Evolutionary conservation across 2,113 vertebrate genomes (phyloP).

Genomic region (Patagioenas fasciata): DNA sequence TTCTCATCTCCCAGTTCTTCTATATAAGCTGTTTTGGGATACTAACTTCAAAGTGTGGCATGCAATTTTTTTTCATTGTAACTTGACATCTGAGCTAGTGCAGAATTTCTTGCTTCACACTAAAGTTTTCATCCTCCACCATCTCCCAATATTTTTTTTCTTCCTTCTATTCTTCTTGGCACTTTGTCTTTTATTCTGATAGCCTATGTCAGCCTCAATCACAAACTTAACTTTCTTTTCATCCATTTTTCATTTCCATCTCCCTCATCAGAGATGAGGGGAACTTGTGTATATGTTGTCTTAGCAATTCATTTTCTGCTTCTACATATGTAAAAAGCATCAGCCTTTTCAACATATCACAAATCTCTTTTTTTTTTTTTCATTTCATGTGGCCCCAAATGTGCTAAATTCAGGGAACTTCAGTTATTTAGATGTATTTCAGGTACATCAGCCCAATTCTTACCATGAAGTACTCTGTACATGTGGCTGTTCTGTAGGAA

Average conservation of each 20-base stretch:
- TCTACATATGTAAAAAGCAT: neutral
- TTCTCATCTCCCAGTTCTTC: neutral
- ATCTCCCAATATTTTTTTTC: neutral
- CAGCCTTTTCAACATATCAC: neutral
- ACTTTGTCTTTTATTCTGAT: neutral
- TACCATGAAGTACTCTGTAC: neutral
- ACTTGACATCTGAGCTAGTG: neutral
- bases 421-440: neutral
- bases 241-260: neutral
- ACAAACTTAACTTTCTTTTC: neutral
- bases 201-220: neutral
- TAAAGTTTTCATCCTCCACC: neutral
- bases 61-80: neutral
- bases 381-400: neutral
- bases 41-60: neutral
- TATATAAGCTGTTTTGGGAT: neutral
- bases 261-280: neutral
- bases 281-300: neutral
- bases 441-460: neutral
- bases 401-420: neutral
- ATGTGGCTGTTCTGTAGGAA: neutral
- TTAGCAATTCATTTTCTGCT: neutral
- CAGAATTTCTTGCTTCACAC: neutral
- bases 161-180: neutral
- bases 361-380: neutral